Base-by-base conservation (phyloP, 2,113 vertebrate genomes). In the Aegithalos caudatus region DNA sequence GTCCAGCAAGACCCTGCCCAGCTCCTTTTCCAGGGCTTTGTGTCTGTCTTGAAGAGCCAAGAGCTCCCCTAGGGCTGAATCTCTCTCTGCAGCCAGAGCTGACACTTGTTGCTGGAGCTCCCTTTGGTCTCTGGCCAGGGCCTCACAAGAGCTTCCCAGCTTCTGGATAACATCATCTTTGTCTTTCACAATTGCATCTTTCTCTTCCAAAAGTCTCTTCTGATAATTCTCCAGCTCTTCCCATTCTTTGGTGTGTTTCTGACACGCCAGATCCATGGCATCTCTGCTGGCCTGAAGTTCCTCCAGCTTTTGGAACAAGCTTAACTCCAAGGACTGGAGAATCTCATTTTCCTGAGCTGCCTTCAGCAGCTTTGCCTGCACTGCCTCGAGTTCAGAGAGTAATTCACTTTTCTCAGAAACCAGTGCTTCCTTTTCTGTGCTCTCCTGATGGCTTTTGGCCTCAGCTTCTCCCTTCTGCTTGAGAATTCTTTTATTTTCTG, bases 141-240 rank as follows among this genome's bases (percentile, higher is more conserved):
- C 98, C n/a, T 98, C 98, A 10, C 96, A 97, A 42, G 96, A 98
- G 62, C 97, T 97, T 89, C 92, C 96, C 51, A 99, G 96, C 66
- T 98, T 98, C 73, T 98, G 97, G 78, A 98, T 98, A 22, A 98
- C 90, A 5, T 95, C 94, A 42, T 98, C 98, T 90, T 98, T 98
- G 57, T 98, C 98, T 86, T 98, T 98, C 48, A 97, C 73, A 88
- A 98, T 45, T 5, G 97, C 92, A 40, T 98, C 96, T 50, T 98
- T 99, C 89, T 99, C 98, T 14, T 98, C 82, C 23, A 97, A 22
- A 10, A 99, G 97, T 25, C 98, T 97, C 86, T 97, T 97, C 79
- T 97, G 97, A 35, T 86, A 96, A 28, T 71, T 86, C 44, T 98
- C 94, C 71, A 98, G 91, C 37, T 97, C 95, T 11, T 96, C 82